Base-by-base conservation (phyloP, 2,797 vertebrate species). In the Cottoperca gobio region DNA sequence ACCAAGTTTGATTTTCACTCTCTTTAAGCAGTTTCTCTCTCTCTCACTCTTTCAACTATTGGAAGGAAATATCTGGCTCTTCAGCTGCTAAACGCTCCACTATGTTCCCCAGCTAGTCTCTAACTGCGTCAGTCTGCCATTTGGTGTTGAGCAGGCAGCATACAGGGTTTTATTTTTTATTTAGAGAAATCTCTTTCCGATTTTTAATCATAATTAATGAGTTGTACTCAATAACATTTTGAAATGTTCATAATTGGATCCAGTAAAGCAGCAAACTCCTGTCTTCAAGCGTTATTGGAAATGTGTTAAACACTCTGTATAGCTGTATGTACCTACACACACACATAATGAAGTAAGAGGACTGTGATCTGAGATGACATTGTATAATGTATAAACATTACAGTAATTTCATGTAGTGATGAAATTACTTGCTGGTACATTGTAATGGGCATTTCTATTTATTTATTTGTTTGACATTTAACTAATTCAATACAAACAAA, bases 71-170 rank as follows among this genome's bases (percentile, higher is more conserved):
- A 69, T n/a, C n/a, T n/a, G n/a, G n/a, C n/a, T n/a, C n/a, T n/a
- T n/a, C n/a, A n/a, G 16, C 53, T 46, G 53, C 42, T 45, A 48
- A 69, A 69, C 26, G 66, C n/a, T n/a, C n/a, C n/a, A n/a, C n/a
- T n/a, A n/a, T n/a, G n/a, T n/a, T n/a, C n/a, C 26, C 35, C 24
- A 12, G 9, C 8, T 23, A 58, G 21, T n/a, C 19, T 13, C 11
- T 21, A 10, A 69, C 23, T 26, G 7, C 46, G 59, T 46, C 48
- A 8, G 11, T 28, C 43, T n/a, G 42, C 9, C 39, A 19, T 40
- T 59, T 31, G 28, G 58, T 61, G 26, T 55, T 19, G 4, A 52
- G 39, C 39, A n/a, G 39, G 7, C 45, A 12, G 14, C 62, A 46
- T 24, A 11, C 23, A 40, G 23, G 19, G 21, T 4, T n/a, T n/a